Evolutionary conservation across 2,113 vertebrate genomes (phyloP).

Genomic region (Ammodytes dubius): DNA sequence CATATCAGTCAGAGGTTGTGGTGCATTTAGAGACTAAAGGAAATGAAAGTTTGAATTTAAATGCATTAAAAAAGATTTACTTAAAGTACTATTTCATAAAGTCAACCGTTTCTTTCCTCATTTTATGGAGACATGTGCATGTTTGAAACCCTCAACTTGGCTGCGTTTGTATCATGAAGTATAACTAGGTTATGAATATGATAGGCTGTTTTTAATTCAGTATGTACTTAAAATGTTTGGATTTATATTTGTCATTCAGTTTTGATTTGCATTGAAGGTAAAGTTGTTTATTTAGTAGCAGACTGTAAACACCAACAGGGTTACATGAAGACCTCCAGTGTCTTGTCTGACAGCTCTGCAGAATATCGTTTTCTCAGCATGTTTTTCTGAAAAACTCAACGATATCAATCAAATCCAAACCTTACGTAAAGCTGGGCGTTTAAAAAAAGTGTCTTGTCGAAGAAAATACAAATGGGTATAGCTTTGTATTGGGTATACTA

Average conservation of each 20-base stretch:
- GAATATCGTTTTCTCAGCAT: neutral
- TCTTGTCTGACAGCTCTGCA: neutral
- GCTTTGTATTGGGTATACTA: neutral
- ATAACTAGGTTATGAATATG: neutral
- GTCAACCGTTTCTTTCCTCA: no score
- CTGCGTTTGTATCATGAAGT: neutral
- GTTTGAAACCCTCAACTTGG: neutral
- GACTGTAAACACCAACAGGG: neutral
- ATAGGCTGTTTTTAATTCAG: neutral
- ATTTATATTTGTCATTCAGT: neutral
- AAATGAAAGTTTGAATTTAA: neutral
- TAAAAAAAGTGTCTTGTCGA: neutral
- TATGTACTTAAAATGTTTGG: neutral
- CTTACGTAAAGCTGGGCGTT: no score
- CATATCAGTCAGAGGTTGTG: neutral
- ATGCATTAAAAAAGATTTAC: no score
- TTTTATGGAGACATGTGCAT: no score
- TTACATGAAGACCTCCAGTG: neutral
- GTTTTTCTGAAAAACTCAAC: neutral
- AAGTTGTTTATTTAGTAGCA: neutral
- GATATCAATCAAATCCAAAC: neutral
- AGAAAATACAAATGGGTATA: neutral
- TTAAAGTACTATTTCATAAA: no score
- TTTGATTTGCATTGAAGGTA: neutral
- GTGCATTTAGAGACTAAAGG: neutral